These are phyloP conservation scores for Stichodactyla helianthus DNA, from an alignment of 64 coral and sea anemone genomes.

Conservation along the genomic window DNA sequence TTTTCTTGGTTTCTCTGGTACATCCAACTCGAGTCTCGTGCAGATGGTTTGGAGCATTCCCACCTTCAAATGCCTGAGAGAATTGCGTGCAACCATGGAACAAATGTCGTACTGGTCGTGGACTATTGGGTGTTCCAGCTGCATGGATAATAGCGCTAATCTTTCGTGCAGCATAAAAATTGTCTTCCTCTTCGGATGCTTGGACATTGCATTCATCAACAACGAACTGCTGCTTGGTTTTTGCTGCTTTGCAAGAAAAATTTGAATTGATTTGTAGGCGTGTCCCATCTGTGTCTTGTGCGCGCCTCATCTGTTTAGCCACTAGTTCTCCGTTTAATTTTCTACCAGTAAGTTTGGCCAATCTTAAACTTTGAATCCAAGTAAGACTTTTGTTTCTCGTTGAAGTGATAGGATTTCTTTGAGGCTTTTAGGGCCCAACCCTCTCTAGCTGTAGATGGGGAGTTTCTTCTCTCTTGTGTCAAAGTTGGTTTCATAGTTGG, in stretches of 20 bases:
- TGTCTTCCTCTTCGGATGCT: slow-evolving; percentile 40
- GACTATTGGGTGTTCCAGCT: neutral
- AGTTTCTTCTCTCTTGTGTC: neutral
- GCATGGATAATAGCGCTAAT: slow-evolving; percentile 18
- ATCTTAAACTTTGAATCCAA: neutral
- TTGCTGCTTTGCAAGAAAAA: neutral
- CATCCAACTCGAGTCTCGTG: slow-evolving; percentile 36
- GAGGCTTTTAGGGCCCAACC: slow-evolving; percentile 37
- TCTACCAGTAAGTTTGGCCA: slow-evolving; percentile 27
- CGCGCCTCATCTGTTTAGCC: slow-evolving; percentile 7
- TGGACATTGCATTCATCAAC: slow-evolving; percentile 39
- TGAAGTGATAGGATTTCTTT: neutral
- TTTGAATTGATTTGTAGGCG: no score
- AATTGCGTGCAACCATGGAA: slow-evolving; percentile 28
- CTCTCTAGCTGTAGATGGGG: slow-evolving; percentile 2
- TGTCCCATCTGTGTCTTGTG: no score
- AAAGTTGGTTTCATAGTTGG: slow-evolving; percentile 16
- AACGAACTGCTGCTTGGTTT: slow-evolving; percentile 3
- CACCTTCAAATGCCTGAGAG: slow-evolving; percentile 35
- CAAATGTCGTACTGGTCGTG: slow-evolving; percentile 44
- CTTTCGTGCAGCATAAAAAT: slow-evolving; percentile 23
- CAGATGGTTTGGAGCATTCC: slow-evolving; percentile 46
- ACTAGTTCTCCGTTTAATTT: slow-evolving; percentile 36
- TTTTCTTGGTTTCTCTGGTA: slow-evolving; percentile 27
- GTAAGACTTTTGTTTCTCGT: no score